A percentile compares a stretch with the other conserved stretches of the same genome.
phyloP scores from a whole-genome alignment of 1,140 invertebrate species.

The Drosophila erecta region DNA sequence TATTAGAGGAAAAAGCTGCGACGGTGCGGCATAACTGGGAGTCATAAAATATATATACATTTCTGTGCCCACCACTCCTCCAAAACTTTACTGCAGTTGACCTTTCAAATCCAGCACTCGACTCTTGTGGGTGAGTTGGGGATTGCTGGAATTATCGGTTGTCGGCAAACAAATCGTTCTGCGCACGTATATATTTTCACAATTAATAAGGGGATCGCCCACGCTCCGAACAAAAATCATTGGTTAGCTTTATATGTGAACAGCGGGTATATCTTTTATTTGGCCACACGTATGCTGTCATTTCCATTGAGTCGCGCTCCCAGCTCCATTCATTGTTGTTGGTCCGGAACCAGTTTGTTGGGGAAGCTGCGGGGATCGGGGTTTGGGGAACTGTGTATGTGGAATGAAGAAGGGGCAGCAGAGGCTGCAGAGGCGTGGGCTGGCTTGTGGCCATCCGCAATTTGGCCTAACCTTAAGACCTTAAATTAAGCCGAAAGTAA shows the following conservation, averaged over 20 bases:
- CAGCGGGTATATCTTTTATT: too few relatives aligned
- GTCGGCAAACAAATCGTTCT: constrained; percentile 34
- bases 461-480: constrained; percentile 71
- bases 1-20: constrained; percentile 27
- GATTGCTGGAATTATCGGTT: constrained; percentile 42
- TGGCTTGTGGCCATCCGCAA: constrained; percentile 70
- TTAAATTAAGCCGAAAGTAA: constrained; percentile 73
- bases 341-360: constrained; percentile 61
- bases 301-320: constrained; percentile 45
- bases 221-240: constrained; percentile 52
- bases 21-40: constrained; percentile 33
- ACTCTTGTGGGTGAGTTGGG: constrained; percentile 43
- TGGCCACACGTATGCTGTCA: constrained; percentile 76
- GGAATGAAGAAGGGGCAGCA: constrained; percentile 9
- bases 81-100: constrained; percentile 51
- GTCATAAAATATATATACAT: constrained; percentile 32
- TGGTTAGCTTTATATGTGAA: constrained; percentile 6
- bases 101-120: constrained; percentile 57
- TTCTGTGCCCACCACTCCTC: constrained; percentile 46
- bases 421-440: constrained; percentile 65
- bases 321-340: constrained; percentile 49
- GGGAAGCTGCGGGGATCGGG: too few relatives aligned
- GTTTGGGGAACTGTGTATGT: background rate
- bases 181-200: constrained; percentile 42
- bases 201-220: constrained; percentile 72